Evolutionary conservation across 1,140 invertebrate species (phyloP).

Genomic region (Ips typographus): DNA sequence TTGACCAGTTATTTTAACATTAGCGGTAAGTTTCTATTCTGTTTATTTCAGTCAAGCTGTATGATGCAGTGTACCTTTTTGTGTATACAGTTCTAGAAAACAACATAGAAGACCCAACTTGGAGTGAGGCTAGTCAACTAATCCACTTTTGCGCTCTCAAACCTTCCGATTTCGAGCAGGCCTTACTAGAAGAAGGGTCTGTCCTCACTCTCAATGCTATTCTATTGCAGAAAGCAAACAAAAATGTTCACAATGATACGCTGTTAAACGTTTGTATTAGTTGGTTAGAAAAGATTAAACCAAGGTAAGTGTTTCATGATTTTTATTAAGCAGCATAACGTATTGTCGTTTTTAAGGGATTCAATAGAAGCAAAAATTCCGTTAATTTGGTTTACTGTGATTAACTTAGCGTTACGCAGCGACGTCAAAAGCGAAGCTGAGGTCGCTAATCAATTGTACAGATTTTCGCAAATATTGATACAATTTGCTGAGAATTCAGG

Average conservation of each 20-base stretch:
- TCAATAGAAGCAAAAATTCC: conserved; percentile 47
- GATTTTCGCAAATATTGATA: conserved; percentile 45
- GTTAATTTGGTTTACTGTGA: conserved; percentile 46
- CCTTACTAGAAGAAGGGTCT: conserved; percentile 40
- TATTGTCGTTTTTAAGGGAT: conserved; percentile 37
- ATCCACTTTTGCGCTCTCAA: conserved; percentile 40
- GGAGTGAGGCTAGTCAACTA: conserved; percentile 41
- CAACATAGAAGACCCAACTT: conserved; percentile 37
- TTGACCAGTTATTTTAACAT: conserved; percentile 47
- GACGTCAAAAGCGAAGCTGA: conserved; percentile 43
- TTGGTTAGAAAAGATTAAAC: conserved; percentile 48
- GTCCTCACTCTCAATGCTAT: conserved; percentile 48
- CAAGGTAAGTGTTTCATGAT: conserved; percentile 39
- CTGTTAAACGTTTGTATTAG: conserved; percentile 45
- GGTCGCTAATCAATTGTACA: conserved; percentile 42
- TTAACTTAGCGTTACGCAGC: conserved; percentile 42
- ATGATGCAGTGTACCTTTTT: background rate
- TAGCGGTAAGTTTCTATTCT: conserved; percentile 40
- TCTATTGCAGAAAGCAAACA: conserved; percentile 45
- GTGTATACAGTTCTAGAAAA: conserved; percentile 9
- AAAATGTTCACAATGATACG: conserved; percentile 36
- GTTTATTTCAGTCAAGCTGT: background rate
- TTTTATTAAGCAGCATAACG: background rate
- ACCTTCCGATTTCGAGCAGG: conserved; percentile 43
- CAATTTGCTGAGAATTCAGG: conserved; percentile 45